Percentiles rank a stretch among this genome's conserved stretches.
These are phyloP conservation scores for Baryphthengus martii DNA, from an alignment of 2,113 vertebrate species.

Conservation along the genomic window DNA sequence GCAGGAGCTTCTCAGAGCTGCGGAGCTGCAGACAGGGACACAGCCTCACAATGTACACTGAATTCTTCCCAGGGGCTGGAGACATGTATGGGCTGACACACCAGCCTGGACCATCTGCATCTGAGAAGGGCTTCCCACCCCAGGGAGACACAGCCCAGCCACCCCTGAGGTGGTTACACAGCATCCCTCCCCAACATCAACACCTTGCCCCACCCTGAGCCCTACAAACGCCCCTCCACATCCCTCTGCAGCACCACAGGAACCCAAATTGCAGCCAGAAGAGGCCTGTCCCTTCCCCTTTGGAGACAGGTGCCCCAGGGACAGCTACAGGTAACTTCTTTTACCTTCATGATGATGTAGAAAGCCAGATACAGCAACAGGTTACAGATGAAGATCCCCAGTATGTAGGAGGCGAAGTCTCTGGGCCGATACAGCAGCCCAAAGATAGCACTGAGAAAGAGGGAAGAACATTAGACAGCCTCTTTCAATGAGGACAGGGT, in stretches of 20 bases:
- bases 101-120: not conserved
- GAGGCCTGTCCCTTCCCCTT: not conserved
- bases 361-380: constrained; percentile 82
- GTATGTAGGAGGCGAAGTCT: constrained; percentile 81
- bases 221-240: not conserved
- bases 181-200: not conserved
- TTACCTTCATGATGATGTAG: constrained; percentile 87
- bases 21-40: constrained; percentile 69
- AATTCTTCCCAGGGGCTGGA: not conserved
- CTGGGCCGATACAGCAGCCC: constrained; percentile 76
- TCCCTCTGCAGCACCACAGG: not conserved
- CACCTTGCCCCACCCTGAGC: not conserved
- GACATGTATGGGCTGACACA: not conserved
- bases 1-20: constrained; percentile 77
- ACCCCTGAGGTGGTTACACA: not conserved
- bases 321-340: not conserved
- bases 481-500: not conserved
- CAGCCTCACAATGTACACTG: fast-evolving
- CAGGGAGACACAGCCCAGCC: not conserved
- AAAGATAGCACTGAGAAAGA: constrained; percentile 71
- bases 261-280: not conserved
- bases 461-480: not conserved
- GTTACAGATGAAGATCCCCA: constrained; percentile 83
- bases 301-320: not conserved
- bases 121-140: not conserved